A percentile compares a stretch with the other conserved stretches of the same genome.
phyloP scores from a whole-genome alignment of 2,888 invertebrate species.

The Parelbella ahira region DNA sequence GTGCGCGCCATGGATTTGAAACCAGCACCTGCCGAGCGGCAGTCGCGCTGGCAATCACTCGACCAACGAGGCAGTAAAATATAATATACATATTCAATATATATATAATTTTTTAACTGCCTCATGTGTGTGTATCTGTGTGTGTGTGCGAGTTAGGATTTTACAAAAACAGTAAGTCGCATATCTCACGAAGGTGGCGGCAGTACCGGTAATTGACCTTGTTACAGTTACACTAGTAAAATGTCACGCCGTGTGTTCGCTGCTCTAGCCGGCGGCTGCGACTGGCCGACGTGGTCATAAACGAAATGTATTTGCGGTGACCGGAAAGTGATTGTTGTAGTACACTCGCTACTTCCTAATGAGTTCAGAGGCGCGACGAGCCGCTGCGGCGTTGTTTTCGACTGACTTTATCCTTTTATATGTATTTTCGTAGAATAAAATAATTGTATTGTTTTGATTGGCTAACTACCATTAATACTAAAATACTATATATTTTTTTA shows the following conservation, averaged over 20 bases:
- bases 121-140: no score
- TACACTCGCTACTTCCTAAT: conserved; percentile 20
- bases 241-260: conserved; percentile 67
- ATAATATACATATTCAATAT: no score
- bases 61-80: no score
- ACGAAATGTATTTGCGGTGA: conserved; percentile 33
- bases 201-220: conserved; percentile 61
- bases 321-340: conserved; percentile 31
- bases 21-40: no score
- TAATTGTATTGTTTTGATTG: no score
- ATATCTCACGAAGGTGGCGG: conserved; percentile 7
- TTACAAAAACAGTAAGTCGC: conserved; percentile 2
- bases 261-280: conserved; percentile 40
- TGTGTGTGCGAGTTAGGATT: neutral
- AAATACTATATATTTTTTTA: no score
- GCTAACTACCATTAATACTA: no score
- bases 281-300: conserved; percentile 30
- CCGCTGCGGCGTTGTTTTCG: neutral
- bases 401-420: no score
- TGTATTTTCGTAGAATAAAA: no score
- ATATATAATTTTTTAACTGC: no score
- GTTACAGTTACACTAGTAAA: conserved; percentile 66
- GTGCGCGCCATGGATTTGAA: no score
- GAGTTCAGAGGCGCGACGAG: conserved; percentile 6
- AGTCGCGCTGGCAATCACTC: no score